Conservation (phyloP, 2,113 vertebrate genomes). For the Triplophysa rosa region DNA sequence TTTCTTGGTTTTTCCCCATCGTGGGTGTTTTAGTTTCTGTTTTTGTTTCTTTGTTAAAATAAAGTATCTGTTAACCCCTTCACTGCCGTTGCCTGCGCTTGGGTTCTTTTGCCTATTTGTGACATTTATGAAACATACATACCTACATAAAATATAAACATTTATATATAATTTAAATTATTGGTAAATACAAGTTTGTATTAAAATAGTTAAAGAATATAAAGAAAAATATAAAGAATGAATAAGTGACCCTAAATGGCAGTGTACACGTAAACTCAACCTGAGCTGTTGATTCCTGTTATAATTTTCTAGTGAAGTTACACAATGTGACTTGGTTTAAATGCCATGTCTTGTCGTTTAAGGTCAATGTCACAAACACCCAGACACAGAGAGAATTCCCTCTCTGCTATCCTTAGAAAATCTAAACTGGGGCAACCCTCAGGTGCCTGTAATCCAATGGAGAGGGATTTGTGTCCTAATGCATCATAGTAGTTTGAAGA, state of each 20-base stretch:
- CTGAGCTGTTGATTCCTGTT: neutral
- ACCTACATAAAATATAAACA: too few species aligned
- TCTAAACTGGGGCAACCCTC: neutral
- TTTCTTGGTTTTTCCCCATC: too few species aligned
- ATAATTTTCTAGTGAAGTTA: neutral
- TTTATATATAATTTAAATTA: too few species aligned
- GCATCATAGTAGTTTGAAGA: neutral
- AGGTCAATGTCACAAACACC: neutral
- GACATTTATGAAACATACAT: too few species aligned
- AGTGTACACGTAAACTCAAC: neutral
- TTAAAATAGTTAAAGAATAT: too few species aligned
- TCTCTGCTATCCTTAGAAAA: conserved; percentile 10
- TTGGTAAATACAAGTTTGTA: too few species aligned
- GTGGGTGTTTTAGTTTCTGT: too few species aligned
- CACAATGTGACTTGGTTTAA: conserved; percentile 1
- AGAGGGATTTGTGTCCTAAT: conserved; percentile 23
- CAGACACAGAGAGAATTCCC: neutral
- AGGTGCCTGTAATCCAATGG: conserved; percentile 17
- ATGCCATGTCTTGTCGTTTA: neutral
- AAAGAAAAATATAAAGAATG: too few species aligned
- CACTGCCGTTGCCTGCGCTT: too few species aligned
- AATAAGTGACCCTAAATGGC: neutral
- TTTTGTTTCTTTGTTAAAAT: too few species aligned
- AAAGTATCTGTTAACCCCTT: too few species aligned
- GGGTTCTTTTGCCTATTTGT: too few species aligned